Base-by-base conservation (phyloP, 2,797 vertebrate species). In the Acropternis orthonyx region DNA sequence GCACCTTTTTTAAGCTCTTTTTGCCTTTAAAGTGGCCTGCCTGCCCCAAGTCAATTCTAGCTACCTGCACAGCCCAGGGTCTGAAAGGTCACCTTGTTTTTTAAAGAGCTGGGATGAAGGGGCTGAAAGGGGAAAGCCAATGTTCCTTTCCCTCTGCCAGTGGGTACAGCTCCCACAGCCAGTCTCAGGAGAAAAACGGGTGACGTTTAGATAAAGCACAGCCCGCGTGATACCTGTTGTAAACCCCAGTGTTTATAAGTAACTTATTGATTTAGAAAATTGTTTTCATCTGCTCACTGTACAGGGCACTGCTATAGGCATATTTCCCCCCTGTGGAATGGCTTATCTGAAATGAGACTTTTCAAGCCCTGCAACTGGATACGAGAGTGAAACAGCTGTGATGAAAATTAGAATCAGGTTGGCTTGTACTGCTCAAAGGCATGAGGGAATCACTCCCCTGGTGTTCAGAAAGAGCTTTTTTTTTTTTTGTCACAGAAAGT, bases 181-280 rank as follows among this genome's bases (percentile, higher is more conserved):
- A 77, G 75, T 56, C 90, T 77, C 74, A 32, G 10, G 26, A 83
- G 65, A 75, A 75, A 84, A 93, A 44, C 0, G 4, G 18, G 81
- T 32, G 73, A 82, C 84, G 46, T 43, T 89, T 52, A 91, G 89
- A 92, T 92, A 79, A 95, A 72, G 83, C 2, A 48, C 77, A 88
- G 46, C 44, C 73, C 5, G 0, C 1, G 24, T 55, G 80, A 96
- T 17, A 76, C 58, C 75, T 56, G 61, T 9, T 69, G 59, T 66
- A 93, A 90, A 92, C 9, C 34, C 5, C 24, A 9, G 11, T 8
- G 30, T 86, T 96, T 74, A 82, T 92, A 94, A 90, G 94, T 94
- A 67, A 97, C 92, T 76, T 84, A 96, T 48, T 95, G 91, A 87
- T 90, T 84, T 34, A 30, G 27, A 67, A 96, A 63, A 89, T 65